A percentile compares a stretch with the other conserved stretches of the same genome.
Evolutionary conservation across 92 coral and sea anemone genomes (phyloP).

Genomic region (Nematostella vectensis): DNA sequence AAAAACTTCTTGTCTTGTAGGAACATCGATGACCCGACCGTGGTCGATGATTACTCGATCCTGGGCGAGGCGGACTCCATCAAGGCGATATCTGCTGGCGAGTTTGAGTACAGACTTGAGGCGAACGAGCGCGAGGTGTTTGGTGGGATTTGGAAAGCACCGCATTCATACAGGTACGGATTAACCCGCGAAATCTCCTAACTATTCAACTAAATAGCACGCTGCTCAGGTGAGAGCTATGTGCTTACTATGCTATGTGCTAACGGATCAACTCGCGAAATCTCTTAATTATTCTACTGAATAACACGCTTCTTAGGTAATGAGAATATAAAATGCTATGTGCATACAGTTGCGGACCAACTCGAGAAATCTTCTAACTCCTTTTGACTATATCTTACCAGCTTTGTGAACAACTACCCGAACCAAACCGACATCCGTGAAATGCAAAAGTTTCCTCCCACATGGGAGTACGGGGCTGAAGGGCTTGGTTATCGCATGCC

Average conservation of each 20-base stretch:
- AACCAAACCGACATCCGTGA: conserved; percentile 47
- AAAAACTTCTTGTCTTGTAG: too few relatives aligned
- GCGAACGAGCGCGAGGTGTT: conserved; percentile 72
- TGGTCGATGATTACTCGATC: conserved; percentile 75
- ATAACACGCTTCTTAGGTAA: too few relatives aligned
- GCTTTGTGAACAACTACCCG: conserved; percentile 32
- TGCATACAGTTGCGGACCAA: too few relatives aligned
- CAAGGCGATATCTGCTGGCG: conserved; percentile 67
- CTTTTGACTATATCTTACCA: background rate
- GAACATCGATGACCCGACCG: conserved; percentile 69
- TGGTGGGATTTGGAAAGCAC: conserved; percentile 94
- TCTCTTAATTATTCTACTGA: too few relatives aligned
- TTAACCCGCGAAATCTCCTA: too few relatives aligned
- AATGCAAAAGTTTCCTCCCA: conserved; percentile 71
- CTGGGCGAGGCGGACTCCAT: conserved; percentile 75
- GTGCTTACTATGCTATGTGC: too few relatives aligned
- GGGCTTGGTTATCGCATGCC: conserved; percentile 79
- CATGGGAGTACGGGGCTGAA: conserved; percentile 70
- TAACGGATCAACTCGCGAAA: too few relatives aligned
- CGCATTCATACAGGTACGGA: conserved; percentile 83
- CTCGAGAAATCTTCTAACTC: too few relatives aligned
- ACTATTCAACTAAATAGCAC: background rate
- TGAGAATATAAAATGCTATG: too few relatives aligned
- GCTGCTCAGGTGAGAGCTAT: too few relatives aligned
- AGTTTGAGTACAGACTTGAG: conserved; percentile 74